Percentiles rank a stretch among this genome's conserved stretches.
phyloP scores from a whole-genome alignment of 1,140 invertebrate genomes.

The Megalonaias nervosa region DNA sequence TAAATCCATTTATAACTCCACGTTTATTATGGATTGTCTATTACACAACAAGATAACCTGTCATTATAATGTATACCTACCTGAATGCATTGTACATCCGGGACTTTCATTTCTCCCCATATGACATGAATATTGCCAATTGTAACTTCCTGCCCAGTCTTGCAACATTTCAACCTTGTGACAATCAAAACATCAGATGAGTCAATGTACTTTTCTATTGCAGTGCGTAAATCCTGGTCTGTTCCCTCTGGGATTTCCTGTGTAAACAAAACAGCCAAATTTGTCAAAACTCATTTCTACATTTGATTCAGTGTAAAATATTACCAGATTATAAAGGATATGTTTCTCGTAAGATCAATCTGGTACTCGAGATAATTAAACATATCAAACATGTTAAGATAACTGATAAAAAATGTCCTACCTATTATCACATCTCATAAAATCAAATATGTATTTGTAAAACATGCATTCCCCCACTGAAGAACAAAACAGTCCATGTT shows the following conservation, averaged over 20 bases:
- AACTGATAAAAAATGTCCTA: not conserved
- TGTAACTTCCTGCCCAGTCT: constrained; percentile 39
- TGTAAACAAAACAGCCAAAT: not conserved
- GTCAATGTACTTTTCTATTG: constrained; percentile 36
- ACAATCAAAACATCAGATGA: constrained; percentile 45
- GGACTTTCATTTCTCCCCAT: constrained; percentile 45
- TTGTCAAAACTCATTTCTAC: not conserved
- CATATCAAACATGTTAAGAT: not conserved
- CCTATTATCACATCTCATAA: no score
- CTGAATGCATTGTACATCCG: constrained; percentile 57
- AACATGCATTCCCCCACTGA: no score
- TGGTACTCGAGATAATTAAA: not conserved
- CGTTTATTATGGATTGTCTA: no score
- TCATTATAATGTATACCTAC: constrained; percentile 28
- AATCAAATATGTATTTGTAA: no score
- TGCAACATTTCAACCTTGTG: constrained; percentile 45
- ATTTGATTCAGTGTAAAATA: no score
- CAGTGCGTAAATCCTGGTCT: constrained; percentile 17
- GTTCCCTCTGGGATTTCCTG: constrained; percentile 22
- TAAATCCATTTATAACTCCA: no score
- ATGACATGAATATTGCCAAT: constrained; percentile 55
- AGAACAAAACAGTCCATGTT: no score
- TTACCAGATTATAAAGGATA: no score
- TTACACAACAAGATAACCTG: not conserved
- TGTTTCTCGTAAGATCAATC: no score